These are phyloP conservation scores for Alosa alosa DNA, from an alignment of 2,113 vertebrate genomes.

Conservation along the genomic window DNA sequence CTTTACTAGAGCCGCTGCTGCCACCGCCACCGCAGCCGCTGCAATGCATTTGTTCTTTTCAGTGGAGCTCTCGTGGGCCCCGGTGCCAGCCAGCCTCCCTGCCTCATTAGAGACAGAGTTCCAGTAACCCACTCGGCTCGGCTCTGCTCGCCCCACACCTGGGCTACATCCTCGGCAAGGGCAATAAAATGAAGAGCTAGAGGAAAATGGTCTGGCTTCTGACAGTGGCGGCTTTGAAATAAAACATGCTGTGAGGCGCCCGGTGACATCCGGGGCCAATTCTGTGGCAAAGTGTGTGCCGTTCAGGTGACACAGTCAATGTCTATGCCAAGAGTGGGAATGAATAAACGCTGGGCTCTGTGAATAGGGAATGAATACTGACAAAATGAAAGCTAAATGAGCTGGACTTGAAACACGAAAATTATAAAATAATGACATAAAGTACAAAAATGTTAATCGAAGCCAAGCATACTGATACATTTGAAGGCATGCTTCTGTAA, in stretches of 20 bases:
- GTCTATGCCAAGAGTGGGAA: not conserved
- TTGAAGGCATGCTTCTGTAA: not conserved
- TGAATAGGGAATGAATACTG: not conserved
- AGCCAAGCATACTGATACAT: not conserved
- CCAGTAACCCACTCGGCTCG: conserved; percentile 39
- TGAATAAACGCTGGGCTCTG: not conserved
- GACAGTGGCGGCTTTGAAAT: conserved; percentile 40
- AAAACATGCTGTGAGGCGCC: not conserved
- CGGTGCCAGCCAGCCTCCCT: not conserved
- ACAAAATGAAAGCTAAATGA: not conserved
- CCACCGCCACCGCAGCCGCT: not conserved
- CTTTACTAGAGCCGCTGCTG: not conserved
- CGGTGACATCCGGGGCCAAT: not conserved
- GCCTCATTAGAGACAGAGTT: conserved; percentile 50
- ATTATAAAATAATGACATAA: not conserved
- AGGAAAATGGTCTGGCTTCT: conserved; percentile 37
- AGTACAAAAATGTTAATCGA: not conserved
- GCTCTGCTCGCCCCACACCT: conserved; percentile 23
- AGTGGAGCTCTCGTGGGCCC: not conserved
- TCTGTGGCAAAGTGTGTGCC: not conserved
- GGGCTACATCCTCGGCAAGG: conserved; percentile 39
- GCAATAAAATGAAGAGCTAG: conserved; percentile 19
- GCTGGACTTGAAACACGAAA: not conserved
- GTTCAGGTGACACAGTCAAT: not conserved
- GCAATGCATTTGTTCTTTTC: conserved; percentile 38